Evolutionary conservation across 2,888 invertebrate species (phyloP), one percentile per base, ranked within the genome.

Genomic region (Hyposoter didymator): DNA sequence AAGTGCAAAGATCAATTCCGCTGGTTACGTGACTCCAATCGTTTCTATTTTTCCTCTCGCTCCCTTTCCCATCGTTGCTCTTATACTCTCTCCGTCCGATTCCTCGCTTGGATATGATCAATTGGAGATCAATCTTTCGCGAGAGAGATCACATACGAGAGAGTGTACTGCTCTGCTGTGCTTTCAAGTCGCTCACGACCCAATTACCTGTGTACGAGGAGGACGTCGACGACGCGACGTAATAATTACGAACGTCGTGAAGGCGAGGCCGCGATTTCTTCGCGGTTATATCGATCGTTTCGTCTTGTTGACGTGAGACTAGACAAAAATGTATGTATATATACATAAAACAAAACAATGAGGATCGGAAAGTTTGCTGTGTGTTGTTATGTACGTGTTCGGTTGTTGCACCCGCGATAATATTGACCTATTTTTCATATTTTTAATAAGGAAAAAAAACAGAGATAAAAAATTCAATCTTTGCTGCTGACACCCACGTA

Each of bases 191-290:
- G 64, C 73, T 12, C 81, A 79, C 85, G 87, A 87, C 87, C 88
- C 87, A 88, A 88, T 88, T 88, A 84, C 75, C 82, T 59, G 19
- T 3, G 64, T 32, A 49, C 52, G 67, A 52, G 55, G 45, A 55
- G 45, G 67, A 45, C 67, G 70, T 62, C 64, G 49, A 70, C 75
- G 75, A 72, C 69, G 64, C 84, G 70, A 87, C 85, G 86, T 85
- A 87, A 88, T 87, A 87, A 88, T 88, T 87, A 84, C 83, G 76
- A 69, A 75, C 84, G 67, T 70, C 64, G 76, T 69, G 80, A 85
- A 59, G 79, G 83, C 83, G 78, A 82, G 79, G 76, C 79, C 59
- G 72, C 59, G 76, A 78, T 85, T 83, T 83, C 83, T 85, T 70
- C 49, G 43, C 49, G 43, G 73, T 73, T 78, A 67, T 80, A 83